Percentiles rank a stretch among this genome's conserved stretches.
These are phyloP conservation scores for Vulpes ferrilata DNA, from an alignment of 2,113 vertebrate genomes.

Conservation along the genomic window DNA sequence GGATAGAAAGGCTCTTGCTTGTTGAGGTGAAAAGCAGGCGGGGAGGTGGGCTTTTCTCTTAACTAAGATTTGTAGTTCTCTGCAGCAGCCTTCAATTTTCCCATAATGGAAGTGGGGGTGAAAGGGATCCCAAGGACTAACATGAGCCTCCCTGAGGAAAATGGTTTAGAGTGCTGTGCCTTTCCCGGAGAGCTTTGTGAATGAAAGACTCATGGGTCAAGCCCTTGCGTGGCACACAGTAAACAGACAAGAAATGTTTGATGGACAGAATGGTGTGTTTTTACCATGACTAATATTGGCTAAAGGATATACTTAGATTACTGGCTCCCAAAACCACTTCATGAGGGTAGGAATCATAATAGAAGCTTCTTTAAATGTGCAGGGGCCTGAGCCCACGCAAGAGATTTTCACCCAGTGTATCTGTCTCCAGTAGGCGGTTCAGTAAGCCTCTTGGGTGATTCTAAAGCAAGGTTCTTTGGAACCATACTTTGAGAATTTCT, in stretches of 20 bases:
- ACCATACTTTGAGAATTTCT: conserved; percentile 30
- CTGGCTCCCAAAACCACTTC: conserved; percentile 15
- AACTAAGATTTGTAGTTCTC: conserved; percentile 26
- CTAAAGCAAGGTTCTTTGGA: conserved; percentile 39
- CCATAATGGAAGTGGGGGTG: neutral
- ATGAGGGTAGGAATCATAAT: neutral
- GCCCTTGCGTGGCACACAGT: neutral
- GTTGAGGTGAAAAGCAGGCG: neutral
- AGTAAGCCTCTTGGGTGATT: conserved; percentile 24
- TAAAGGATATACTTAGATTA: conserved; percentile 43
- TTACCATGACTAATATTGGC: neutral
- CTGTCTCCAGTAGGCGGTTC: neutral
- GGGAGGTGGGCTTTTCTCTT: neutral
- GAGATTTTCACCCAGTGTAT: conserved; percentile 27
- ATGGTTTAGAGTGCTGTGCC: neutral
- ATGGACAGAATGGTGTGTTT: neutral
- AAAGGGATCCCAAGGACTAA: neutral
- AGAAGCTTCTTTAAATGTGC: conserved; percentile 51
- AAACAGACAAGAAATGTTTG: conserved; percentile 21
- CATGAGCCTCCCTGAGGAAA: neutral
- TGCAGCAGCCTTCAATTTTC: neutral
- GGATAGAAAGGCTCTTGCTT: neutral
- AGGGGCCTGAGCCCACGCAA: neutral
- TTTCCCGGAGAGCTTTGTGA: conserved; percentile 5
- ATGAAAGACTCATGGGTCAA: neutral